Evolutionary conservation across 2,888 invertebrate genomes (phyloP).

Genomic region (Scaptomyza flava): DNA sequence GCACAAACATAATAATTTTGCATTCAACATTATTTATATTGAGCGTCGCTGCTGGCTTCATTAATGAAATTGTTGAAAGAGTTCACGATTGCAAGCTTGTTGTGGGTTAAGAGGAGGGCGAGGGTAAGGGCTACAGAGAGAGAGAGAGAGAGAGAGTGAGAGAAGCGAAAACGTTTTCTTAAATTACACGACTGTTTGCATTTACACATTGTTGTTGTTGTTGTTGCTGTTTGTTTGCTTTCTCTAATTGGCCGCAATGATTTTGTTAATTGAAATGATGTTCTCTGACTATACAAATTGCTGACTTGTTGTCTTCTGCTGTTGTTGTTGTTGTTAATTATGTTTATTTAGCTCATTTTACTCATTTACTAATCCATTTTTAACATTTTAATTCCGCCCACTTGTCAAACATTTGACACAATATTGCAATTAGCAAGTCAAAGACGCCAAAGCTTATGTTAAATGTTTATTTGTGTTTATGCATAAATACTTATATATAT

Average conservation of each 20-base stretch:
- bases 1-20: constrained; percentile 33
- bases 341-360: constrained; percentile 49
- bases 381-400: constrained; percentile 25
- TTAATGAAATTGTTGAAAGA: constrained; percentile 44
- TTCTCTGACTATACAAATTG: constrained; percentile 39
- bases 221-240: constrained; percentile 46
- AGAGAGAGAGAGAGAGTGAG: constrained; percentile 1
- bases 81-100: constrained; percentile 26
- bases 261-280: constrained; percentile 65
- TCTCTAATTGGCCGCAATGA: constrained; percentile 68
- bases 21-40: constrained; percentile 43
- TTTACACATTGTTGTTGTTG: constrained; percentile 35
- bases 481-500: background rate
- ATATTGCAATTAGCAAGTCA: constrained; percentile 26
- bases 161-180: constrained; percentile 34
- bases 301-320: constrained; percentile 5
- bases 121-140: constrained; percentile 1
- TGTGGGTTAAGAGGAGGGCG: background rate
- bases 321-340: constrained; percentile 32
- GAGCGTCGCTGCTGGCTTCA: constrained; percentile 22
- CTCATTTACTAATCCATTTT: constrained; percentile 43
- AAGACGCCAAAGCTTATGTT: background rate
- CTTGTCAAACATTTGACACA: constrained; percentile 24
- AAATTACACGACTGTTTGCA: constrained; percentile 18
- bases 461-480: background rate